Evolutionary conservation across 1,140 invertebrate species (phyloP).

Genomic region (Sycophaga agraensis): DNA sequence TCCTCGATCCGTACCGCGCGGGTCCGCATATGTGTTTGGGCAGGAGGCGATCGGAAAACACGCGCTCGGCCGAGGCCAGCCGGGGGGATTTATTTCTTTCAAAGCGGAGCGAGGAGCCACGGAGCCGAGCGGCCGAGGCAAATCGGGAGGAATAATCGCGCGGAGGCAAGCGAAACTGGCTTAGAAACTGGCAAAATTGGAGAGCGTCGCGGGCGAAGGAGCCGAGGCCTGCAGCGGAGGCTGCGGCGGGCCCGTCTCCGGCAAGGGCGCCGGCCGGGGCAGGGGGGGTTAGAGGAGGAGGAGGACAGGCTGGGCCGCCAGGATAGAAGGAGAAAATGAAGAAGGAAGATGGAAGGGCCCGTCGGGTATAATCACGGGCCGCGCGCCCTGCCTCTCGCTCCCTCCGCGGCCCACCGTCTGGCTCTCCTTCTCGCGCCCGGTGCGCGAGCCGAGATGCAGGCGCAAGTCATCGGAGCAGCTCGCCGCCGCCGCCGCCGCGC

Average conservation of each 20-base stretch:
- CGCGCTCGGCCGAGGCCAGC: too few relatives aligned
- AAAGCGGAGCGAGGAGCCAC: too few relatives aligned
- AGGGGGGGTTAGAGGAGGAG: background rate
- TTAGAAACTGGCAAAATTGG: too few relatives aligned
- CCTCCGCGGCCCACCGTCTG: background rate
- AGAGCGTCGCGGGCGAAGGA: too few relatives aligned
- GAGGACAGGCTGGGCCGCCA: constrained; percentile 3
- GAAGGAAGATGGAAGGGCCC: constrained; percentile 35
- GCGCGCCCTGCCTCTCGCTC: constrained; percentile 31
- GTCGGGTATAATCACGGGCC: constrained; percentile 47
- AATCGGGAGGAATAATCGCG: background rate
- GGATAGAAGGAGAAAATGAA: constrained; percentile 11
- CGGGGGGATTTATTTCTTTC: too few relatives aligned
- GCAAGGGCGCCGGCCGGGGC: background rate
- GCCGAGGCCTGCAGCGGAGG: too few relatives aligned
- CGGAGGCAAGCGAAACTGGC: too few relatives aligned
- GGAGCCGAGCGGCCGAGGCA: background rate
- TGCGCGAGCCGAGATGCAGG: constrained; percentile 41
- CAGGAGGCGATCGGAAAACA: background rate
- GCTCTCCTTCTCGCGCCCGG: background rate
- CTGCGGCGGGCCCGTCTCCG: too few relatives aligned
- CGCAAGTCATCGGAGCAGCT: constrained; percentile 54
- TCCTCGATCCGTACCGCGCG: too few relatives aligned
- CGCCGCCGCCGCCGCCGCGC: constrained; percentile 21
- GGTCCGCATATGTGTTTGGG: too few relatives aligned